A percentile compares a stretch with the other conserved stretches of the same genome.
Evolutionary conservation across 1,140 invertebrate genomes (phyloP).

Genomic region (Myzus persicae): DNA sequence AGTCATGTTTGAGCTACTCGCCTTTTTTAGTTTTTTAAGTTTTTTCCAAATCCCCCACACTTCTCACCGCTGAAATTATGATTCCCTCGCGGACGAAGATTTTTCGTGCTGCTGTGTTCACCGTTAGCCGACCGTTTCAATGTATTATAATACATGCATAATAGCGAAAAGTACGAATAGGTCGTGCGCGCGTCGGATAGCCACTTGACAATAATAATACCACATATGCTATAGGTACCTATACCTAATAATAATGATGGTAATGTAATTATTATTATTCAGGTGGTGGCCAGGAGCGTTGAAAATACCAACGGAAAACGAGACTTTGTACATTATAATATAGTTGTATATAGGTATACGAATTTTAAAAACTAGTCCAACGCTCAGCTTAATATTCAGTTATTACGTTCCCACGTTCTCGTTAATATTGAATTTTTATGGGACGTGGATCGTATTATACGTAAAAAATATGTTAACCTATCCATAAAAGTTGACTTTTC

Average conservation of each 20-base stretch:
- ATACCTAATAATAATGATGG: neutral
- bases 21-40: neutral
- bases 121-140: neutral
- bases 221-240: too few species aligned
- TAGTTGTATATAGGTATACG: neutral
- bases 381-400: neutral
- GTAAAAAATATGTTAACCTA: neutral
- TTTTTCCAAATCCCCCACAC: neutral
- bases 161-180: neutral
- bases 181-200: neutral
- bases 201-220: neutral
- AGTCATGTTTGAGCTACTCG: neutral
- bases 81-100: neutral
- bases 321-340: neutral
- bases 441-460: neutral
- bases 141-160: neutral
- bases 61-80: neutral
- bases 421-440: neutral
- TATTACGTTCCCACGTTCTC: constrained; percentile 7
- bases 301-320: neutral
- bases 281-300: neutral
- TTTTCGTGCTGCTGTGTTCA: neutral
- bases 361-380: constrained; percentile 12
- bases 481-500: neutral
- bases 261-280: neutral